Evolutionary conservation across 2,113 vertebrate genomes (phyloP), one percentile per base, ranked within the genome.

Genomic region (Dryoscopus gambensis): DNA sequence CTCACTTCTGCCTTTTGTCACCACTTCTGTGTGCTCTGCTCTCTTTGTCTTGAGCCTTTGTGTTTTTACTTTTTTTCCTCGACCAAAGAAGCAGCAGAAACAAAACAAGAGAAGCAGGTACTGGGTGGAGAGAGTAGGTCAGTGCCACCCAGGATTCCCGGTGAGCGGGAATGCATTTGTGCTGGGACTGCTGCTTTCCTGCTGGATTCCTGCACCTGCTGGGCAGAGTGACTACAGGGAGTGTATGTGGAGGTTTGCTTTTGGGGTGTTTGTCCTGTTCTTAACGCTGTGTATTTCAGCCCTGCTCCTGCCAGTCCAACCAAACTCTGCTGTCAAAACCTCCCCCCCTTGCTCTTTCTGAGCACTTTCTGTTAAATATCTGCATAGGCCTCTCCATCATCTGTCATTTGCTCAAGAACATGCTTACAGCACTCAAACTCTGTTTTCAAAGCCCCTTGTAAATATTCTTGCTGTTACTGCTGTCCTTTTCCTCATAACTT

Each of bases 101-200:
- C 19, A 70, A 25, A 13, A 14, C 33, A 22, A 31, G 37, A 63
- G 57, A 19, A 75, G 52, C 35, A 64, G 69, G 22, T 63, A 2
- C 5, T 46, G 69, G 5, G 13, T 47, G 21, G 31, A 78, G n/a
- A 75, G 60, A 49, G 22, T 31, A 42, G 47, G 53, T 57, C 31
- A 47, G 39, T 20, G 31, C 35, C 15, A 31, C 22, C 10, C 52
- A 28, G 37, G 13, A 11, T 63, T 75, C 25, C 31, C 39, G 23
- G 27, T 14, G 59, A 13, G 19, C 3, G 21, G 47, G 40, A 52
- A 16, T 64, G 7, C 0, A 1, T 40, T n/a, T n/a, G 42, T 73
- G 11, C 40, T 82, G 70, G 63, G 25, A 10, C 37, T 60, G n/a
- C 44, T 55, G 81, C 35, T 70, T 77, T 40, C 0, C 0, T 44